A percentile compares a stretch with the other conserved stretches of the same genome.
Evolutionary conservation across 1,140 invertebrate genomes (phyloP).

Genomic region (Bombus superbus): DNA sequence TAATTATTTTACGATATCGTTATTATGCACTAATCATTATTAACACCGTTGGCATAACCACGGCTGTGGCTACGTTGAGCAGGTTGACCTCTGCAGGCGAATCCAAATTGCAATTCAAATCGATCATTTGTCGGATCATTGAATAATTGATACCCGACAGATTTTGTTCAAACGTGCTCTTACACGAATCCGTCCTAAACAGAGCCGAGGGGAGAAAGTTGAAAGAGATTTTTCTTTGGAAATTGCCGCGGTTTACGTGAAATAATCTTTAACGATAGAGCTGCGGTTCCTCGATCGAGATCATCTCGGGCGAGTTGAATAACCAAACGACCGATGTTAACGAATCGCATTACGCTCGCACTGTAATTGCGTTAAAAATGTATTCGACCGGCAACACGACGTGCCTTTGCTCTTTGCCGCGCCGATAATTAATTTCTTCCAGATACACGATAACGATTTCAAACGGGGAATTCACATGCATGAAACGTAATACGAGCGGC

Average conservation of each 20-base stretch:
- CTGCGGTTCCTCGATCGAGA: too few species aligned
- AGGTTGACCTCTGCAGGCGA: background rate
- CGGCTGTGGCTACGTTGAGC: background rate
- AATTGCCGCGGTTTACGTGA: background rate
- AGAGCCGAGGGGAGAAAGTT: too few species aligned
- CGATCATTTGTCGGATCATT: background rate
- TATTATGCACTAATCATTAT: slow-evolving; percentile 15
- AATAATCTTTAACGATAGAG: background rate
- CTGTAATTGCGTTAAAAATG: background rate
- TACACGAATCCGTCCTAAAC: background rate
- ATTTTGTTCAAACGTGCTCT: background rate
- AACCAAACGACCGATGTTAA: background rate
- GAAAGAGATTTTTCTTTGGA: too few species aligned
- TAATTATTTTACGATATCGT: slow-evolving; percentile 1
- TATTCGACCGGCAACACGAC: background rate
- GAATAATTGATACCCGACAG: background rate
- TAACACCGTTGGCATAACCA: background rate
- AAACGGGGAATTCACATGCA: too few species aligned
- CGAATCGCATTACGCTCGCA: background rate
- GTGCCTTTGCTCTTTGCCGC: too few species aligned
- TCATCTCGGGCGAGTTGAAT: background rate
- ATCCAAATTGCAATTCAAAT: background rate
- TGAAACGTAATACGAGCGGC: background rate
- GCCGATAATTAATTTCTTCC: background rate
- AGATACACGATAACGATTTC: background rate